Evolutionary conservation across 2,888 invertebrate genomes (phyloP).

Genomic region (Drosophila diplacantha): DNA sequence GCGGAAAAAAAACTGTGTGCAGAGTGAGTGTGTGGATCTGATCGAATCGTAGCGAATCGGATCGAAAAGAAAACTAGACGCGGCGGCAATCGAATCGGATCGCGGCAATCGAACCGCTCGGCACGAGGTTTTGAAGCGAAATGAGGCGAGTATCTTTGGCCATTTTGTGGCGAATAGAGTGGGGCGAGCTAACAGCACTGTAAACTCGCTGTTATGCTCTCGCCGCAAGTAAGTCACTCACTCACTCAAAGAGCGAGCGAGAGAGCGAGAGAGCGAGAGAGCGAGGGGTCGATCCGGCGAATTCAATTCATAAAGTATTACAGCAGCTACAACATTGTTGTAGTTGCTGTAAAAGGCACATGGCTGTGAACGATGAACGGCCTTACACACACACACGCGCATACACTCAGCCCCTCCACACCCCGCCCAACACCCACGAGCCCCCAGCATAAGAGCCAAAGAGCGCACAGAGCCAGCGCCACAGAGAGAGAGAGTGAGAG

Average conservation of each 20-base stretch:
- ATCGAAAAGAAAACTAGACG: slow-evolving; percentile 45
- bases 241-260: neutral
- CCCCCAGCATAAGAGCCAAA: slow-evolving; percentile 6
- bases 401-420: neutral
- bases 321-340: slow-evolving; percentile 28
- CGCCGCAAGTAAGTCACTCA: slow-evolving; percentile 3
- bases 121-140: slow-evolving; percentile 67
- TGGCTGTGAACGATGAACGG: slow-evolving; percentile 30
- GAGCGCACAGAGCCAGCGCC: neutral
- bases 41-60: slow-evolving; percentile 52
- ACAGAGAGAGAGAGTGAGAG: slow-evolving; percentile 23
- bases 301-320: slow-evolving; percentile 32
- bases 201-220: slow-evolving; percentile 8
- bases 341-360: slow-evolving; percentile 32
- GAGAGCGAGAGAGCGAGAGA: slow-evolving; percentile 9
- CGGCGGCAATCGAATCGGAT: slow-evolving; percentile 22
- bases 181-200: slow-evolving; percentile 7
- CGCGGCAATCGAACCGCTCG: slow-evolving; percentile 44
- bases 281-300: slow-evolving; percentile 22
- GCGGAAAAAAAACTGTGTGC: slow-evolving; percentile 29
- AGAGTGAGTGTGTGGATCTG: slow-evolving; percentile 15
- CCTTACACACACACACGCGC: slow-evolving; percentile 7
- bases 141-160: slow-evolving; percentile 53
- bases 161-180: slow-evolving; percentile 15
- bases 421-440: slow-evolving; percentile 1